Percentiles rank a stretch among this genome's conserved stretches.
These are phyloP conservation scores for Luperina nickerlii DNA, from an alignment of 2,888 invertebrate genomes.

Conservation along the genomic window DNA sequence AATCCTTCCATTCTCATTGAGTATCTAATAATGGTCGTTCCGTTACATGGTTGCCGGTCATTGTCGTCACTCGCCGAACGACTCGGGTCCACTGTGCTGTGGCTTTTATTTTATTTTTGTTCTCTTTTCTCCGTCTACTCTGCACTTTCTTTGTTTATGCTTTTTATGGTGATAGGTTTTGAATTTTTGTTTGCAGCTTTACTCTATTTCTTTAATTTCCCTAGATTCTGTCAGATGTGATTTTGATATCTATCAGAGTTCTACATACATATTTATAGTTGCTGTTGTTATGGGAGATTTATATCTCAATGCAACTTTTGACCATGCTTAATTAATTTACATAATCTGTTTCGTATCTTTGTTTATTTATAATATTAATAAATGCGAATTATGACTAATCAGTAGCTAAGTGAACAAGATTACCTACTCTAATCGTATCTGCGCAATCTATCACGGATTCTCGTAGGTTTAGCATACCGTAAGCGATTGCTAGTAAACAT, in stretches of 20 bases:
- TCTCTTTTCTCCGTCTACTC: conserved; percentile 61
- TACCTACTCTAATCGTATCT: conserved; percentile 23
- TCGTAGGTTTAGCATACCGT: conserved; percentile 37
- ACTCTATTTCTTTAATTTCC: conserved; percentile 18
- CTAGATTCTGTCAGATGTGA: neutral
- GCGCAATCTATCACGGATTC: conserved; percentile 20
- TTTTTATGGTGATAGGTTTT: conserved; percentile 65
- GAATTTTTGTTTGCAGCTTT: conserved; percentile 39
- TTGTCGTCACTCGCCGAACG: conserved; percentile 66
- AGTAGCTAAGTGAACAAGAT: conserved; percentile 16
- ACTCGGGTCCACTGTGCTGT: conserved; percentile 74
- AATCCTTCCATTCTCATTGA: conserved; percentile 63
- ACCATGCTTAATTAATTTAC: conserved; percentile 13
- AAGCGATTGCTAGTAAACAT: conserved; percentile 35
- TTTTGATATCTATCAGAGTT: conserved; percentile 20
- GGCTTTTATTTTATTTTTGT: conserved; percentile 66
- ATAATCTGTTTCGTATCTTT: conserved; percentile 16
- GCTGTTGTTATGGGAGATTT: neutral
- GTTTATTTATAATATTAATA: conserved; percentile 14
- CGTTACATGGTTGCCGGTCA: conserved; percentile 74
- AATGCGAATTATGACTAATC: conserved; percentile 35
- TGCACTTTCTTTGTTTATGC: conserved; percentile 72
- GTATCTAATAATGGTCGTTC: conserved; percentile 70
- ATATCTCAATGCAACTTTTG: conserved; percentile 20
- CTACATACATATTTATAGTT: neutral